These are phyloP conservation scores for Andrena cerasifolii DNA, from an alignment of 1,140 invertebrate species.

Conservation along the genomic window DNA sequence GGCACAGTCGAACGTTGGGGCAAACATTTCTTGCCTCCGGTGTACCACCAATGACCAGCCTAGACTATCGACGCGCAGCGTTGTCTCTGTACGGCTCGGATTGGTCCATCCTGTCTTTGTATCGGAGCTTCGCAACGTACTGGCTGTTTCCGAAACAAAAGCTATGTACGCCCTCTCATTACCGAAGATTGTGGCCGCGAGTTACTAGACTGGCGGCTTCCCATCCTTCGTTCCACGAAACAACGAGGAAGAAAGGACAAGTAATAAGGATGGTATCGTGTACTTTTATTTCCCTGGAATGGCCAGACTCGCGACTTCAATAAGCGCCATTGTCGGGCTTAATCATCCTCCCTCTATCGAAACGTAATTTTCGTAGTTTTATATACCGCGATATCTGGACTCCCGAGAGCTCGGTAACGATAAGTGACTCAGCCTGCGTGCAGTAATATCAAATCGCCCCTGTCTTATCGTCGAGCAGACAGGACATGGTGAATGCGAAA, in stretches of 20 bases:
- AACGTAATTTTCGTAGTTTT: neutral
- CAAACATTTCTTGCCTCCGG: conserved; percentile 15
- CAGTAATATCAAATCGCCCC: neutral
- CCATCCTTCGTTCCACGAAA: neutral
- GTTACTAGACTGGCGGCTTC: conserved; percentile 18
- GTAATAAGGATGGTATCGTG: neutral
- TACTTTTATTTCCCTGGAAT: neutral
- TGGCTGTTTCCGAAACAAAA: conserved; percentile 44
- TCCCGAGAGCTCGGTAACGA: too few relatives aligned
- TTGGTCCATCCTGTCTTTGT: conserved; percentile 41
- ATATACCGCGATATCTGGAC: too few relatives aligned
- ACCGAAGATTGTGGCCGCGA: conserved; percentile 43
- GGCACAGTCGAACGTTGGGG: neutral
- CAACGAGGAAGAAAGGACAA: conserved; percentile 9
- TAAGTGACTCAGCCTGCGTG: neutral
- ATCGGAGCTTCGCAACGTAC: conserved; percentile 17
- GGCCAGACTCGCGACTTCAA: neutral
- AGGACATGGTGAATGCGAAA: neutral
- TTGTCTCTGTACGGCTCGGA: conserved; percentile 13
- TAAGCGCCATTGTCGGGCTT: neutral
- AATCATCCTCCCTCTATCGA: neutral
- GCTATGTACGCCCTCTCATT: conserved; percentile 41
- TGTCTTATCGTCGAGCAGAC: neutral
- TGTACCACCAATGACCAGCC: conserved; percentile 38
- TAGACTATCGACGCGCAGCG: conserved; percentile 36